Evolutionary conservation across 2,888 invertebrate species (phyloP), one percentile per base, ranked within the genome.

Genomic region (Chorisops tibialis): DNA sequence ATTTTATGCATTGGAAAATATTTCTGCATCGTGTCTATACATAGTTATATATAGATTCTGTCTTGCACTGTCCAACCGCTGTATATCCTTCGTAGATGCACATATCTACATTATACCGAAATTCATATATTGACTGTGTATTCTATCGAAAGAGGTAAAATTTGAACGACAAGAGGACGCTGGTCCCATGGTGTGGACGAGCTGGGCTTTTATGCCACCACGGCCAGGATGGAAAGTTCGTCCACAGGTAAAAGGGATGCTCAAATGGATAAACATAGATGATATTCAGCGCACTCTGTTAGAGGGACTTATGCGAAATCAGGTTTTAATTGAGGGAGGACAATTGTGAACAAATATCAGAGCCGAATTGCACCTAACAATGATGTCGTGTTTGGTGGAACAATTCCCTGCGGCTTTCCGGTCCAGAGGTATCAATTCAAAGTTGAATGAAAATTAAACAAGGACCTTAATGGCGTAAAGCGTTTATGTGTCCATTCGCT

Each of bases 1-100:
- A 63, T 63, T 61, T 63, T 63, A 63, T 63, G 61, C 63, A 63
- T 63, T 63, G 63, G 63, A 63, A 63, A 63, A 63, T 61, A 61
- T 61, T 61, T 63, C 63, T 61, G 45, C 60, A 63, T 60, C 45
- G 14, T 43, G 12, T 39, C 39, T 43, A 41, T 22, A 37, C 37
- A 21, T 21, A 39, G 39, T 9, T 9, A 5, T 12, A 39, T 35
- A 14, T 7, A 30, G 24, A 30, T 16, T 6, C 19, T 24, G n/a
- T n/a, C n/a, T n/a, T n/a, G n/a, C n/a, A n/a, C n/a, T n/a, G n/a
- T n/a, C n/a, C n/a, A n/a, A n/a, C n/a, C n/a, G n/a, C n/a, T n/a
- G n/a, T 30, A 30, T 30, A 5, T 30, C 30, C 30, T 2, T 1
- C 30, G 9, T 30, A 9, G 30, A 30, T 9, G 30, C 7, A 30